phyloP scores from a whole-genome alignment of 2,797 vertebrate species.

The Myotis planiceps region DNA sequence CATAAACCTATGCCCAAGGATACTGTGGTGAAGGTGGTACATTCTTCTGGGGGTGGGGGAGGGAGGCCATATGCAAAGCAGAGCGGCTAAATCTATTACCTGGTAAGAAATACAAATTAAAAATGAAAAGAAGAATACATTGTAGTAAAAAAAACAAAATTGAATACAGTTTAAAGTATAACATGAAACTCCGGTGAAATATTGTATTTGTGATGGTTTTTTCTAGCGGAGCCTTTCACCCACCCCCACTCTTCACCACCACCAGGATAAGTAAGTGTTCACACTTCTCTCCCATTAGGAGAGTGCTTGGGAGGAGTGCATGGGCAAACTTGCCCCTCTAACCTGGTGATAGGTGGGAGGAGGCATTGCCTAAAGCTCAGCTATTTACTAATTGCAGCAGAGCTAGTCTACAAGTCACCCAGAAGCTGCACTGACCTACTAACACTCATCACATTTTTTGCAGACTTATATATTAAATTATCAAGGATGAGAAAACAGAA shows the following conservation, averaged over 20 bases:
- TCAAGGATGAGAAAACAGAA: background rate
- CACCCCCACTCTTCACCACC: background rate
- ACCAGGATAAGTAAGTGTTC: background rate
- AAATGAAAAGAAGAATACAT: background rate
- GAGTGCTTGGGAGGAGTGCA: background rate
- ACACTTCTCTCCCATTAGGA: background rate
- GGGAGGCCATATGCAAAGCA: background rate
- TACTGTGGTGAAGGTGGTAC: background rate
- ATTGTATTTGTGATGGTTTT: background rate
- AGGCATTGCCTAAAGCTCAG: background rate
- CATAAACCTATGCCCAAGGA: background rate
- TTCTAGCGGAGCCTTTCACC: background rate
- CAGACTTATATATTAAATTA: slow-evolving; percentile 8
- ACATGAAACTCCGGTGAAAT: background rate
- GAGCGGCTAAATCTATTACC: background rate
- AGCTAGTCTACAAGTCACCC: background rate
- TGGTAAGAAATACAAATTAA: background rate
- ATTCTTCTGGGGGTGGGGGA: background rate
- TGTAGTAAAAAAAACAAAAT: background rate
- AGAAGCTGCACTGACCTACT: background rate
- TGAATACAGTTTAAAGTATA: background rate
- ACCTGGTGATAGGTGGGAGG: background rate
- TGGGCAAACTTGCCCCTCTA: too few species aligned
- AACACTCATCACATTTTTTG: background rate
- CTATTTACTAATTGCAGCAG: background rate